These are phyloP conservation scores for Thermophis baileyi DNA, from an alignment of 2,113 vertebrate genomes.

Conservation along the genomic window DNA sequence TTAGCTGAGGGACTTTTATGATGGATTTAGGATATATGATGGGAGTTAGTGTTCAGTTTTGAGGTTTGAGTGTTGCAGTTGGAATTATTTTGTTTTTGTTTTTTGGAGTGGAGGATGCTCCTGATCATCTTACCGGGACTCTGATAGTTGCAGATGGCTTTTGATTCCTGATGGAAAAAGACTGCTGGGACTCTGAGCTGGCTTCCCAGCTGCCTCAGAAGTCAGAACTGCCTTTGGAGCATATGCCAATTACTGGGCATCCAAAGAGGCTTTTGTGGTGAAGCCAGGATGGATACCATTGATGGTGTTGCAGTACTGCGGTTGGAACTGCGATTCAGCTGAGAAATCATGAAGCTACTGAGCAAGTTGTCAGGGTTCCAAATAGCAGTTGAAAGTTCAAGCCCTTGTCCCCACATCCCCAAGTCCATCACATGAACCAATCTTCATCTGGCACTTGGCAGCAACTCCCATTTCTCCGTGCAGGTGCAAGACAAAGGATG, in stretches of 20 bases:
- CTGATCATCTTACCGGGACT: background rate
- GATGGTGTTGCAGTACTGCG: background rate
- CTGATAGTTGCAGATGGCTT: background rate
- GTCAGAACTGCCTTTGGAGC: background rate
- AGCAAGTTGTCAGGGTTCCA: no score
- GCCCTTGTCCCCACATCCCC: no score
- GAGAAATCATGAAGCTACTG: background rate
- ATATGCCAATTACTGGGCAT: background rate
- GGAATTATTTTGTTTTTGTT: background rate
- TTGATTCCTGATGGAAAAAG: background rate
- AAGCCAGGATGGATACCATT: background rate
- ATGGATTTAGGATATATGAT: background rate
- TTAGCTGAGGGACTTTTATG: background rate
- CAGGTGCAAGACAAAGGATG: no score
- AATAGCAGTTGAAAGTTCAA: no score
- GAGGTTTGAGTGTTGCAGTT: background rate
- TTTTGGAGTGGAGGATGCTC: background rate
- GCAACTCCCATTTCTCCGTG: no score
- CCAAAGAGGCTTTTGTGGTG: background rate
- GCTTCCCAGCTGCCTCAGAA: background rate
- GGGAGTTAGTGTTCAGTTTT: background rate
- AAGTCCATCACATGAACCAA: no score
- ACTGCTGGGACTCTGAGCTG: background rate
- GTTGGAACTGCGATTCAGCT: background rate
- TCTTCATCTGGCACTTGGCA: no score